Evolutionary conservation across 2,797 vertebrate genomes (phyloP).

Genomic region (Dallia pectoralis): DNA sequence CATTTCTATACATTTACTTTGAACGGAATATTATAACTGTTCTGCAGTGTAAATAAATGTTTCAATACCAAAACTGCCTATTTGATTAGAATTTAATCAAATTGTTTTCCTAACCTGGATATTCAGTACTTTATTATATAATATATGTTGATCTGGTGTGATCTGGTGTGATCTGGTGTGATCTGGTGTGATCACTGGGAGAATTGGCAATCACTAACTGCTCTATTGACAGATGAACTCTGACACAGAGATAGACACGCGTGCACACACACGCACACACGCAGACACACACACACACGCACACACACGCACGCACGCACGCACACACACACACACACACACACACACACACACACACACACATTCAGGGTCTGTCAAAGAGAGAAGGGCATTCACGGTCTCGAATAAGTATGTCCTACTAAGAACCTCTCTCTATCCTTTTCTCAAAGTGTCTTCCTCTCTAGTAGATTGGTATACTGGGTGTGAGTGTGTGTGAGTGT

Average conservation of each 20-base stretch:
- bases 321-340: not conserved
- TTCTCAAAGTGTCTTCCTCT: constrained; percentile 25
- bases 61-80: too few relatives aligned
- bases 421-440: not conserved
- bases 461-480: constrained; percentile 65
- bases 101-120: too few relatives aligned
- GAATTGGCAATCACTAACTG: not conserved
- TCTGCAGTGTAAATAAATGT: too few relatives aligned
- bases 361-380: not conserved
- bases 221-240: not conserved
- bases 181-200: not conserved
- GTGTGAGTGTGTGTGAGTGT: too few relatives aligned
- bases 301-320: not conserved
- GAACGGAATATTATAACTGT: too few relatives aligned
- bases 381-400: not conserved
- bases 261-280: not conserved
- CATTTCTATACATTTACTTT: too few relatives aligned
- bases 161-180: too few relatives aligned
- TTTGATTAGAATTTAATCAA: too few relatives aligned
- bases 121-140: too few relatives aligned
- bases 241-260: too few relatives aligned
- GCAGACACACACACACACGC: not conserved
- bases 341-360: not conserved
- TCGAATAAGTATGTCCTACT: too few relatives aligned
- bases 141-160: too few relatives aligned